These are phyloP conservation scores for Streptopelia turtur DNA, from an alignment of 2,797 vertebrate genomes.

Conservation along the genomic window DNA sequence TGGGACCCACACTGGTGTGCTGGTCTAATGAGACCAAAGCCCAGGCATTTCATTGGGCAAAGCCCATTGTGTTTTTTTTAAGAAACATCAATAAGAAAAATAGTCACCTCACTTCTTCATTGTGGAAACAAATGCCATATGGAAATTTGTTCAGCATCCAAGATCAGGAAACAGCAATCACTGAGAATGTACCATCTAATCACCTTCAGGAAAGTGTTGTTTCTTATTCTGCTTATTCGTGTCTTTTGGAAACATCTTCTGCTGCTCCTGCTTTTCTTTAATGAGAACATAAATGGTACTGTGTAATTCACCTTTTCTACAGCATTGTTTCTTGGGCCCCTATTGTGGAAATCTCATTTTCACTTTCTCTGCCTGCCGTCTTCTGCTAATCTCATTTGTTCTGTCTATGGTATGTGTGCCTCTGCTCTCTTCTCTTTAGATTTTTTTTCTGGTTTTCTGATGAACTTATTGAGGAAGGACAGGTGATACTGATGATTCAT, in stretches of 20 bases:
- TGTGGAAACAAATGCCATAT: not conserved
- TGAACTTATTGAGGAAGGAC: not conserved
- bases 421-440: not conserved
- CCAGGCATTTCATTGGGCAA: not conserved
- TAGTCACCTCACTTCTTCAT: not conserved
- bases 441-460: not conserved
- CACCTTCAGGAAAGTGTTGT: not conserved
- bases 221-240: not conserved
- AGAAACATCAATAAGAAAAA: not conserved
- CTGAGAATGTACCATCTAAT: not conserved
- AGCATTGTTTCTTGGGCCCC: not conserved
- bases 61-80: not conserved
- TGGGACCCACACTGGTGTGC: rapidly evolving
- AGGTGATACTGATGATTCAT: not conserved
- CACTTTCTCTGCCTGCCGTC: not conserved
- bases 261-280: slow-evolving; percentile 4
- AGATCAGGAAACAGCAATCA: not conserved
- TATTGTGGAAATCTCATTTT: not conserved
- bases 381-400: not conserved
- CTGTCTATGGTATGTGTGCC: not conserved
- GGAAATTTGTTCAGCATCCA: slow-evolving; percentile 8
- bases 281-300: not conserved
- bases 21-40: not conserved
- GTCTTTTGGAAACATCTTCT: slow-evolving; percentile 34
- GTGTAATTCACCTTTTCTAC: slow-evolving; percentile 12